Evolutionary conservation across 2,113 vertebrate genomes (phyloP), one percentile per base, ranked within the genome.

Genomic region (Hemibagrus wyckioides): DNA sequence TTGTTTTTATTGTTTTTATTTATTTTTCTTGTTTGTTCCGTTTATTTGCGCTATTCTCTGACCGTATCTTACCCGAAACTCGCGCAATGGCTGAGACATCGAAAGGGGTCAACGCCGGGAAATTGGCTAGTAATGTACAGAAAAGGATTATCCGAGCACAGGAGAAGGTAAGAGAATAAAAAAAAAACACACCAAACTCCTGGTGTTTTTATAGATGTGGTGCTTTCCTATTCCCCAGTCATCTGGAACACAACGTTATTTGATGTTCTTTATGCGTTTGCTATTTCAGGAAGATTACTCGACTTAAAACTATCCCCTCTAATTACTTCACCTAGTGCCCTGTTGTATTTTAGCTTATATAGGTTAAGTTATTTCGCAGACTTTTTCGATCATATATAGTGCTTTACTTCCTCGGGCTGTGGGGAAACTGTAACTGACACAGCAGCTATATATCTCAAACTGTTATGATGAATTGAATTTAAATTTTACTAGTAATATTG

Each of bases 21-120:
- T n/a, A 11, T n/a, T 57, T 25, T 81, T 71, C 14, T 86, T 83
- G 80, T 81, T 83, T 73, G n/a, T 23, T 52, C 86, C n/a, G 36
- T 67, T 80, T 54, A 13, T 59, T n/a, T n/a, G 65, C 6, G 10
- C 69, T 65, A 54, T 21, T 48, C 82, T 61, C 44, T 87, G 80
- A 85, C 85, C 86, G 86, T 88, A 28, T 80, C 56, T 80, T 77
- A 75, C 28, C 81, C 85, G 23, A 28, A 85, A 83, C 91, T 90
- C 86, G 90, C 92, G 93, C 92, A 90, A 99, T 99, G 98, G 97
- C 98, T 85, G 98, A 99, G 94, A 94, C 96, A 89, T 97, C 97
- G 92, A 98, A 99, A 92, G 97, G 97, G 91, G 97, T 98, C 91
- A 97, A 97, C 44, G 97, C 98, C 30, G 98, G 98, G 86, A 98